Conservation (phyloP, 2,888 invertebrate species). For the Cataglyphis rosenhaueri region DNA sequence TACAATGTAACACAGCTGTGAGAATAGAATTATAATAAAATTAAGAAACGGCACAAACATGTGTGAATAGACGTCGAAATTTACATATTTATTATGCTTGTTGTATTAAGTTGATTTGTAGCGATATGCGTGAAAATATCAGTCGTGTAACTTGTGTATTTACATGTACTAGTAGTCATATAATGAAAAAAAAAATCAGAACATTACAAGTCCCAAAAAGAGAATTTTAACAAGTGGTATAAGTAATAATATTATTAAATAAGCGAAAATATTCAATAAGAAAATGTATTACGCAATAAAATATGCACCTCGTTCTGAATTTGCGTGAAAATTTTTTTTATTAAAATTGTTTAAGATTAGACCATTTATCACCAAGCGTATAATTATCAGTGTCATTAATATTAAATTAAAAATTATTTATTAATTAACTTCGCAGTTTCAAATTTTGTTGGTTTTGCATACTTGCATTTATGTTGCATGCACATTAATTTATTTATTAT, state of each 20-base stretch:
- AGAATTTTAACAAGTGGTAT: not conserved
- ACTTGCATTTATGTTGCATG: not conserved
- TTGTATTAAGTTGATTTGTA: not conserved
- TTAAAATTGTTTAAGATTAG: not conserved
- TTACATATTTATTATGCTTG: not conserved
- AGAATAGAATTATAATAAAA: conserved; percentile 8
- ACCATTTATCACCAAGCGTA: not conserved
- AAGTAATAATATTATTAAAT: not conserved
- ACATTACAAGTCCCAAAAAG: not conserved
- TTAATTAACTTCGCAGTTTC: not conserved
- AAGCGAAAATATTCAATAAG: not conserved
- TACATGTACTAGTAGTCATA: no score
- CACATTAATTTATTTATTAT: not conserved
- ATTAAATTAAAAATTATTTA: not conserved
- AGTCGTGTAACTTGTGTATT: not conserved
- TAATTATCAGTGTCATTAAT: not conserved
- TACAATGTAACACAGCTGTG: not conserved
- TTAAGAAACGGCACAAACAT: not conserved
- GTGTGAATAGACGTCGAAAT: conserved; percentile 5
- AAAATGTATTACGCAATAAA: not conserved
- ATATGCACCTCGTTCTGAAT: conserved; percentile 35
- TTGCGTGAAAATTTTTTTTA: not conserved
- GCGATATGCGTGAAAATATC: not conserved
- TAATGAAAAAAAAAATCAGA: not conserved
- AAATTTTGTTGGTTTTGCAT: not conserved